phyloP scores from a whole-genome alignment of 2,888 invertebrate species.

The Tholera decimalis region DNA sequence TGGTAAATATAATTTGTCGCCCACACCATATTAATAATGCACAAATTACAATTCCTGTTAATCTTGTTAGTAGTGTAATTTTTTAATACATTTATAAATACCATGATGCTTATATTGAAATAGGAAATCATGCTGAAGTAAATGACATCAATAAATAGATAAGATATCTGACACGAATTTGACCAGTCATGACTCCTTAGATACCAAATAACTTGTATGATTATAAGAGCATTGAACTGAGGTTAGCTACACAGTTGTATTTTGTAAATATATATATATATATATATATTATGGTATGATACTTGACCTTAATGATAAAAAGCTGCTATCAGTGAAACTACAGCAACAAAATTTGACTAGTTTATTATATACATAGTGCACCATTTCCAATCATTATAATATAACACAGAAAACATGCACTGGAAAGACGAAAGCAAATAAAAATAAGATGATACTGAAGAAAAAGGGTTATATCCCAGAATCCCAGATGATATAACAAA shows the following conservation, averaged over 20 bases:
- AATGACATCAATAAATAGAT: constrained; percentile 74
- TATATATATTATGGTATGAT: constrained; percentile 27
- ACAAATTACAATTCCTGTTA: constrained; percentile 36
- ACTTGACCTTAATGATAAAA: constrained; percentile 53
- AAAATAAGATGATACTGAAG: constrained; percentile 65
- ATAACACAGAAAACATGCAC: constrained; percentile 60
- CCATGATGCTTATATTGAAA: constrained; percentile 50
- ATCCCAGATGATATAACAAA: constrained; percentile 65
- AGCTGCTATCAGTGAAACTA: constrained; percentile 35
- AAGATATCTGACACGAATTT: constrained; percentile 74
- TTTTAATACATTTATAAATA: constrained; percentile 44
- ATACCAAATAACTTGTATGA: constrained; percentile 60
- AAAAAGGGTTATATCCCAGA: constrained; percentile 56
- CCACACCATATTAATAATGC: constrained; percentile 45
- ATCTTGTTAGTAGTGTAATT: constrained; percentile 39
- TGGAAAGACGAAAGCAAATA: constrained; percentile 61
- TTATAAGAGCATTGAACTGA: constrained; percentile 73
- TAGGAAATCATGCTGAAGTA: constrained; percentile 72
- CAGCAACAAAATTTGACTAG: constrained; percentile 27
- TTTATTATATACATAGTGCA: constrained; percentile 39
- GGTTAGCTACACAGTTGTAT: constrained; percentile 49
- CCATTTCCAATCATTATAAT: constrained; percentile 41
- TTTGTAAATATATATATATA: constrained; percentile 25
- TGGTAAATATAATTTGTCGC: constrained; percentile 28
- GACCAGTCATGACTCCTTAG: constrained; percentile 78